These are phyloP conservation scores for Rhopilema esculentum DNA, from an alignment of 30 jellyfish, hydroid and myxozoan genomes.

Conservation along the genomic window DNA sequence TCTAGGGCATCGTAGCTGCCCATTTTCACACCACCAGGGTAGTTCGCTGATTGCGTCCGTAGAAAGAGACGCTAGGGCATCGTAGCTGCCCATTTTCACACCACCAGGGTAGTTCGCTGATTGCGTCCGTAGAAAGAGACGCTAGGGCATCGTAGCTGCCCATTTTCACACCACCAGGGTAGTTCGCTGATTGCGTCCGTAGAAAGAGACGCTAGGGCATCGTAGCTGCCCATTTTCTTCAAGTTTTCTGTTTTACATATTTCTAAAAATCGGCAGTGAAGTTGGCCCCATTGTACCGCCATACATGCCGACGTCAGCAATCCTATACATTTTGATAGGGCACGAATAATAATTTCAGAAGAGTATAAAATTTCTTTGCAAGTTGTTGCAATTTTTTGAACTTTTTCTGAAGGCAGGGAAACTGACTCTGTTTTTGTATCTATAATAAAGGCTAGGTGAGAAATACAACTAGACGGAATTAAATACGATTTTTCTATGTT, in stretches of 20 bases:
- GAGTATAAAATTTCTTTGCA: not conserved
- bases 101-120: too few relatives aligned
- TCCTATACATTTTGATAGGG: not conserved
- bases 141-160: too few relatives aligned
- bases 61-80: too few relatives aligned
- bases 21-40: too few relatives aligned
- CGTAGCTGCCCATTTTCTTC: not conserved
- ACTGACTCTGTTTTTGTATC: not conserved
- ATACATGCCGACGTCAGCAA: not conserved
- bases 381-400: not conserved
- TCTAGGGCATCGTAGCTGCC: too few relatives aligned
- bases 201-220: not conserved
- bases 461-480: not conserved
- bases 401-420: not conserved
- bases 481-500: slow-evolving; percentile 25
- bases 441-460: slow-evolving; percentile 17
- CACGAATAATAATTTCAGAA: not conserved
- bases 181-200: not conserved
- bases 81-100: too few relatives aligned
- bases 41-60: too few relatives aligned
- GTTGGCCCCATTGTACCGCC: slow-evolving; percentile 3
- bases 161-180: too few relatives aligned
- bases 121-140: too few relatives aligned
- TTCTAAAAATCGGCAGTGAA: not conserved
- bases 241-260: not conserved